Evolutionary conservation across 2,888 invertebrate genomes (phyloP).

Genomic region (Graphium colonna): DNA sequence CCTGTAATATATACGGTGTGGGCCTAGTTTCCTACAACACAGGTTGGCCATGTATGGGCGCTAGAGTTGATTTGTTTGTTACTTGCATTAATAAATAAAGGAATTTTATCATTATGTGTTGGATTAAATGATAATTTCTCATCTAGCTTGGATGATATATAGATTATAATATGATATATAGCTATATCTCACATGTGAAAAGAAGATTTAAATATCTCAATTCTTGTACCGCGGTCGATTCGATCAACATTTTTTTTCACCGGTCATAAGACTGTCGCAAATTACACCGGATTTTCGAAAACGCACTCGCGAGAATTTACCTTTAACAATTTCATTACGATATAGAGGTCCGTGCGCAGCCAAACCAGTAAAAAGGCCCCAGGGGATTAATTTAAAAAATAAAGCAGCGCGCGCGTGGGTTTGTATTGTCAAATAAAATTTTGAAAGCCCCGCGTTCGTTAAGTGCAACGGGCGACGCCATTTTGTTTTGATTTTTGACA

Average conservation of each 20-base stretch:
- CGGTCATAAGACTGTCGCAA: conserved; percentile 43
- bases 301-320: conserved; percentile 4
- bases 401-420: conserved; percentile 11
- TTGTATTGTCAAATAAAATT: conserved; percentile 21
- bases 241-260: conserved; percentile 36
- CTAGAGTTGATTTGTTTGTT: too few species aligned
- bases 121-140: too few species aligned
- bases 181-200: too few species aligned
- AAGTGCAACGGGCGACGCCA: neutral
- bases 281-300: conserved; percentile 30
- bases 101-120: too few species aligned
- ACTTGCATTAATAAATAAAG: too few species aligned
- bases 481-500: neutral
- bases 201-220: too few species aligned
- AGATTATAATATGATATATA: too few species aligned
- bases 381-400: neutral
- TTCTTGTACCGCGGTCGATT: conserved; percentile 33
- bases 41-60: too few species aligned
- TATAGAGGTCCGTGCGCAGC: conserved; percentile 31
- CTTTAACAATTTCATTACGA: conserved; percentile 53
- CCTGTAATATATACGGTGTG: too few species aligned
- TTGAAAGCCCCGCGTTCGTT: neutral
- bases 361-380: conserved; percentile 15
- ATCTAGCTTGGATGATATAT: too few species aligned
- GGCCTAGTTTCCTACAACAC: too few species aligned